Conservation (phyloP, 2,888 invertebrate genomes). For the Lutraria lutraria region DNA sequence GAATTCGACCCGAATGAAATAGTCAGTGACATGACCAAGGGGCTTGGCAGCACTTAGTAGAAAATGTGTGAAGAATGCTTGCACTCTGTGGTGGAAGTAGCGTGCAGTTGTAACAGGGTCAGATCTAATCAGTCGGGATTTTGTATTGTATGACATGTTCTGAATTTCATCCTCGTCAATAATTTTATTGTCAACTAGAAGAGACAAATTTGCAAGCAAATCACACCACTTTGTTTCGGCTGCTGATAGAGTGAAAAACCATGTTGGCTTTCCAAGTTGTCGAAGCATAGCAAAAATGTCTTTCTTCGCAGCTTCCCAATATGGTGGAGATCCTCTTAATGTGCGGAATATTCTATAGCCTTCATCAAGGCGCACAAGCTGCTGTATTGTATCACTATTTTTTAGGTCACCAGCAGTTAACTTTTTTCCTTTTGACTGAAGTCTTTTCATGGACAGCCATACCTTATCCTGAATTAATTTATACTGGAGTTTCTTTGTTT, state of each 20-base stretch:
- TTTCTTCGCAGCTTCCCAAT: conserved; percentile 59
- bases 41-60: conserved; percentile 17
- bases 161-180: conserved; percentile 38
- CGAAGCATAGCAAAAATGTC: conserved; percentile 46
- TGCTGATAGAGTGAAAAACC: conserved; percentile 53
- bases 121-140: conserved; percentile 28
- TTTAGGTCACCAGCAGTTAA: conserved; percentile 38
- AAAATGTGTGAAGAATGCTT: conserved; percentile 28
- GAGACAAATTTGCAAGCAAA: conserved; percentile 38
- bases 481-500: conserved; percentile 36
- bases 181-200: conserved; percentile 26
- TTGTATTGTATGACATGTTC: conserved; percentile 26
- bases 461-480: conserved; percentile 44
- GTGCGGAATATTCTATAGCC: conserved; percentile 55
- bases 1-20: conserved; percentile 68
- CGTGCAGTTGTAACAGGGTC: conserved; percentile 55
- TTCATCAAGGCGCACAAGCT: conserved; percentile 42
- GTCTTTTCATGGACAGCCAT: conserved; percentile 35
- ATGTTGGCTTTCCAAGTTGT: conserved; percentile 55
- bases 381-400: conserved; percentile 33
- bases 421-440: conserved; percentile 29
- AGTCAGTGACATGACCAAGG: conserved; percentile 23
- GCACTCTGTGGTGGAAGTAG: conserved; percentile 45
- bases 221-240: conserved; percentile 71
- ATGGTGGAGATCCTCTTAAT: conserved; percentile 63